Conservation (phyloP, 2,888 invertebrate genomes). For the Xiphydria camelus region DNA sequence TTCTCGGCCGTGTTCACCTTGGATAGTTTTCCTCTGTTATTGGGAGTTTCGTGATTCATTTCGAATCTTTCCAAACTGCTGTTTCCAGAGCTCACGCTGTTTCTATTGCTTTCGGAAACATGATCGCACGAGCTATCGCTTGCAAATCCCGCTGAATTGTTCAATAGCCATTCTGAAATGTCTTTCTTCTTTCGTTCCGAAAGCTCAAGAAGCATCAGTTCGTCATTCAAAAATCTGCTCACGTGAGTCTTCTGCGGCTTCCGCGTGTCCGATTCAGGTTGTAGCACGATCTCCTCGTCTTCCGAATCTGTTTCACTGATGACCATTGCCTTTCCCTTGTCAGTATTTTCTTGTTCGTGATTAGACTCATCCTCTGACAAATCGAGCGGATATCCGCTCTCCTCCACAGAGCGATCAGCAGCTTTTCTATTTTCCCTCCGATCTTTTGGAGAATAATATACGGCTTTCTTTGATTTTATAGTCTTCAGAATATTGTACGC, state of each 20-base stretch:
- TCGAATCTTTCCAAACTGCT: slow-evolving; percentile 53
- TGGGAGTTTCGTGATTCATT: slow-evolving; percentile 51
- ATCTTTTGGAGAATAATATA: slow-evolving; percentile 29
- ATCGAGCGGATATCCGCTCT: slow-evolving; percentile 8
- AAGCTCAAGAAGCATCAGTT: slow-evolving; percentile 17
- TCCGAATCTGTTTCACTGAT: slow-evolving; percentile 30
- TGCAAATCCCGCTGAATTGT: slow-evolving; percentile 33
- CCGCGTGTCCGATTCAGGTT: slow-evolving; percentile 6
- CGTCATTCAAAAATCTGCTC: slow-evolving; percentile 23
- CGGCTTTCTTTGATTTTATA: slow-evolving; percentile 24
- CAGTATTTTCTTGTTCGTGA: background rate
- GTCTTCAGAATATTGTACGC: slow-evolving; percentile 29
- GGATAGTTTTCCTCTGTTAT: slow-evolving; percentile 46
- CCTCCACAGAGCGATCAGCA: background rate
- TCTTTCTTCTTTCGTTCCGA: slow-evolving; percentile 46
- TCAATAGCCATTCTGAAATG: slow-evolving; percentile 46
- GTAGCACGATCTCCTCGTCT: slow-evolving; percentile 17
- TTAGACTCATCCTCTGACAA: slow-evolving; percentile 1
- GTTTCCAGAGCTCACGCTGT: slow-evolving; percentile 46
- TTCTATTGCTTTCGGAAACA: slow-evolving; percentile 35
- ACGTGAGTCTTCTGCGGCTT: slow-evolving; percentile 27
- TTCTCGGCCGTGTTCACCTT: slow-evolving; percentile 7
- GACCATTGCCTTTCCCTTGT: slow-evolving; percentile 10
- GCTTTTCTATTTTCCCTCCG: slow-evolving; percentile 17
- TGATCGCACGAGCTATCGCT: slow-evolving; percentile 41